Conservation (phyloP, 2,113 vertebrate species). For the Genyomyrus donnyi region DNA sequence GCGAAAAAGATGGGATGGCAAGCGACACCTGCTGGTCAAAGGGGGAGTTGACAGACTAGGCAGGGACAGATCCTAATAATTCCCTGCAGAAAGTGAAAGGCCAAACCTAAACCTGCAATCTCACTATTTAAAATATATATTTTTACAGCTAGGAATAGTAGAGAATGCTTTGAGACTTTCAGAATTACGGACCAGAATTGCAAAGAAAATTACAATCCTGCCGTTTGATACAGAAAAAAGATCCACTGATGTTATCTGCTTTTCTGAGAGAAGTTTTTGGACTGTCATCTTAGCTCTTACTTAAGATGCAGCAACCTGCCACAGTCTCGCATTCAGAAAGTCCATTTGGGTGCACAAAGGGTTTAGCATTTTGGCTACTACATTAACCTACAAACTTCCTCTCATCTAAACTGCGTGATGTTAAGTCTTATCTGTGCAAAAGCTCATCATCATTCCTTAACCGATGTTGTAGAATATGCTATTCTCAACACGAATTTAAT, state of each 20-base stretch:
- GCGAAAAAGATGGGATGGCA: not conserved
- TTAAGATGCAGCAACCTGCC: not conserved
- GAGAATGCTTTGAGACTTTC: not conserved
- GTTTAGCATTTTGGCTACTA: not conserved
- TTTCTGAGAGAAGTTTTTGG: not conserved
- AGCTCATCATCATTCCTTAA: not conserved
- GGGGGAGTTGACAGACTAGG: not conserved
- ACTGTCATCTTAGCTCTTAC: not conserved
- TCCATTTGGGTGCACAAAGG: not conserved
- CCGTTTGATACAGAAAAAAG: not conserved
- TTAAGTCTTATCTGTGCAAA: not conserved
- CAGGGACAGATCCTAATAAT: not conserved
- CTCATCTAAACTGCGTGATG: not conserved
- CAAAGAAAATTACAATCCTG: not conserved
- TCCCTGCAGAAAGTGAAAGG: not conserved
- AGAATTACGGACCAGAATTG: not conserved
- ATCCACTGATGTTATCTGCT: not conserved
- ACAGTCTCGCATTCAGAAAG: not conserved
- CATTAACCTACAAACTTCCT: not conserved
- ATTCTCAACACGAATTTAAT: not conserved
- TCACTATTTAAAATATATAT: not conserved
- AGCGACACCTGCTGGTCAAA: not conserved
- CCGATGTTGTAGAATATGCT: not conserved
- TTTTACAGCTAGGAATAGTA: not conserved
- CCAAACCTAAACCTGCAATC: not conserved